Base-by-base conservation (phyloP, 2,888 invertebrate species). In the Argyresthia albistria region DNA sequence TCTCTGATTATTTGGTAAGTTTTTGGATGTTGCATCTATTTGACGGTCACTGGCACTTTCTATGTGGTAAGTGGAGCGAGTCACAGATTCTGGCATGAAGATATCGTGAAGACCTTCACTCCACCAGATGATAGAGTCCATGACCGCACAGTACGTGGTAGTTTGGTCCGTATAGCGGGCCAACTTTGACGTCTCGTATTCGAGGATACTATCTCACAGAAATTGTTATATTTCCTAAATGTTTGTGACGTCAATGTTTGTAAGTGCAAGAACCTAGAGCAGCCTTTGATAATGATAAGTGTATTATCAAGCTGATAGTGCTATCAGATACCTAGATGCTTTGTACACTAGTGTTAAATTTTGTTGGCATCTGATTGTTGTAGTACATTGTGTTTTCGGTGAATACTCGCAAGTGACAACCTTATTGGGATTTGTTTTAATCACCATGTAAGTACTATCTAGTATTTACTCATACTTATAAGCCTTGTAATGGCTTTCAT, bases 1-100 rank as follows among this genome's bases (percentile, higher is more conserved):
- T 67, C 70, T 67, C 70, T 73, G 65, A 25, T 63, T 68, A 71
- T 73, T 86, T 76, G 84, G 84, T 86, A 77, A 84, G 83, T 82
- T 76, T 72, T 68, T 65, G 59, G 56, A 25, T 61, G 66, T 73
- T 78, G 76, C 70, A 70, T 71, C 66, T 64, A 67, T 69, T 70
- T 68, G 69, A 66, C 67, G 63, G 70, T 76, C 69, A 71, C 71
- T 67, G 64, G 67, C 52, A 50, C 70, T 76, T 75, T 76, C 74
- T 72, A 71, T 67, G 66, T 64, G 69, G 63, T 64, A 63, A 66
- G 50, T 58, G 59, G 64, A 59, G 61, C 62, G 56, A 60, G 60
- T 61, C 63, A 64, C 58, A 53, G 62, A 63, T 69, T 63, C 56
- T 55, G 58, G 57, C 15, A 37, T 2, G 2, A 37, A 14, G 14